Evolutionary conservation across 1,140 invertebrate genomes (phyloP).

Genomic region (Bombus picipes): DNA sequence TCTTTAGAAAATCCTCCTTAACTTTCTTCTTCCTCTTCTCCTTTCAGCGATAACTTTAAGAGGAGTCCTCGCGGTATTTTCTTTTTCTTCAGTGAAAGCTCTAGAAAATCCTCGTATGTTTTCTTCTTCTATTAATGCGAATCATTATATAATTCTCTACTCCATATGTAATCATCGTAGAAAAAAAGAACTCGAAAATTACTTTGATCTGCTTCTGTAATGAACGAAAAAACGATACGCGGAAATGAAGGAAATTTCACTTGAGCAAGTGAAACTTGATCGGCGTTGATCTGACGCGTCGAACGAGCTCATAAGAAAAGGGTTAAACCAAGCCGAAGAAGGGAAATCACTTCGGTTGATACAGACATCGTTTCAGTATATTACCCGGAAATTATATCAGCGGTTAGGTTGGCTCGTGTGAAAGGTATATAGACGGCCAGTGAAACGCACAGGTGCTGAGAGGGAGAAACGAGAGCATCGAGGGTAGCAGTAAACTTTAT

Average conservation of each 20-base stretch:
- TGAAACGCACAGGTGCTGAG: slow-evolving; percentile 7
- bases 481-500: slow-evolving; percentile 36
- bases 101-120: not conserved
- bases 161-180: not conserved
- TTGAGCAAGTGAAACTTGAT: not conserved
- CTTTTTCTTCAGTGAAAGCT: not conserved
- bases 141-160: not conserved
- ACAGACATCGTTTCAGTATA: slow-evolving; percentile 24
- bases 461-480: slow-evolving; percentile 24
- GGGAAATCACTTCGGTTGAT: not conserved
- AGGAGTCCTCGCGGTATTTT: too few relatives aligned
- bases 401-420: not conserved
- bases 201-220: not conserved
- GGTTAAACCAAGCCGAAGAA: not conserved
- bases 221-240: not conserved
- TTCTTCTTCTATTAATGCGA: not conserved
- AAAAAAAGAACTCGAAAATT: not conserved
- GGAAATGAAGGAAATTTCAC: not conserved
- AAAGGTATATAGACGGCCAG: not conserved
- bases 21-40: not conserved
- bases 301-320: not conserved
- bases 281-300: too few relatives aligned
- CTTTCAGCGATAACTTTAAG: too few relatives aligned
- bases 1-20: not conserved
- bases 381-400: slow-evolving; percentile 31